Conservation (phyloP, 2,888 invertebrate genomes). For the Amiota mariae region DNA sequence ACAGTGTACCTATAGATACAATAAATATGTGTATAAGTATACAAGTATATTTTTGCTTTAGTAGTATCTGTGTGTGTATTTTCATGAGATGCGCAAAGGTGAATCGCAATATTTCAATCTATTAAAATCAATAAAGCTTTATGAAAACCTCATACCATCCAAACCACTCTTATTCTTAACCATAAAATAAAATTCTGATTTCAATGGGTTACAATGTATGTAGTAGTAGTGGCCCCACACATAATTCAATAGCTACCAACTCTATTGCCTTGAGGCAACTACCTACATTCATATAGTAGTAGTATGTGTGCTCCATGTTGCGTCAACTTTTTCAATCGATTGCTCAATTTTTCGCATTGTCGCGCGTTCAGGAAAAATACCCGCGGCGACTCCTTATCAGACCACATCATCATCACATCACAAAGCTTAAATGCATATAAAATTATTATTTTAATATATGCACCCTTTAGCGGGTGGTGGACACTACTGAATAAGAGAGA, state of each 20-base stretch:
- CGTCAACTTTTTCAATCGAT: slow-evolving; percentile 55
- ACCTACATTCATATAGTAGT: no score
- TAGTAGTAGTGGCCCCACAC: no score
- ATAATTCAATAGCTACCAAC: no score
- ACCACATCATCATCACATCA: neutral
- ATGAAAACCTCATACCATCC: neutral
- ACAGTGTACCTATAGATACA: no score
- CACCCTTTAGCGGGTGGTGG: neutral
- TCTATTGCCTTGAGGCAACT: no score
- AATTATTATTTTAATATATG: slow-evolving; percentile 21
- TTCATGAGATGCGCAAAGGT: neutral
- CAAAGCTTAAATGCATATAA: neutral
- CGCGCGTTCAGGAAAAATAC: slow-evolving; percentile 61
- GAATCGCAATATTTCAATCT: slow-evolving; percentile 41
- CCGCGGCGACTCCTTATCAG: slow-evolving; percentile 25
- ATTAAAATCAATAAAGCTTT: slow-evolving; percentile 53
- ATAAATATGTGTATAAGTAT: no score
- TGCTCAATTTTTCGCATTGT: slow-evolving; percentile 69
- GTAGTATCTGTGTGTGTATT: no score
- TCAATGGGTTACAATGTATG: no score
- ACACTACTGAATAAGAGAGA: neutral
- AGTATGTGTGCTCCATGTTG: neutral
- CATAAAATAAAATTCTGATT: no score
- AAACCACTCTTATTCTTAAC: neutral
- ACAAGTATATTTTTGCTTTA: no score